phyloP scores from a whole-genome alignment of 2,888 invertebrate species.

The Hyposoter didymator region DNA sequence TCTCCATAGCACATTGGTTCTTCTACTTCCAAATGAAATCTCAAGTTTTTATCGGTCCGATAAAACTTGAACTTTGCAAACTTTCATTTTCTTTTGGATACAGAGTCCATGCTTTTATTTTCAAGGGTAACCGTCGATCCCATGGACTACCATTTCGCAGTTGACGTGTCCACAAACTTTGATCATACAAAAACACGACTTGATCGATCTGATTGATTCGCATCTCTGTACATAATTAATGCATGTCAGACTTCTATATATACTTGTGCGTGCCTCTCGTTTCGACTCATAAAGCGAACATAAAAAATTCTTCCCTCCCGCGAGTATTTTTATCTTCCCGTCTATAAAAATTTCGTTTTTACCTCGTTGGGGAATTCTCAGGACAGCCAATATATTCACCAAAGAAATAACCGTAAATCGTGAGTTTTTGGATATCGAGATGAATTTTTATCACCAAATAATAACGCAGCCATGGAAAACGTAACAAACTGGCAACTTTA shows the following conservation, averaged over 20 bases:
- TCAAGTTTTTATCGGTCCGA: no score
- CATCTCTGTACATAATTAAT: neutral
- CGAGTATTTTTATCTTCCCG: neutral
- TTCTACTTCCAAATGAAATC: neutral
- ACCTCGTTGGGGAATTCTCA: neutral
- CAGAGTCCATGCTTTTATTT: neutral
- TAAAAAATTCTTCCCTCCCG: neutral
- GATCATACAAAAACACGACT: neutral
- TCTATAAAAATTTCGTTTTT: neutral
- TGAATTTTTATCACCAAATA: neutral
- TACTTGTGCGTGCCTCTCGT: neutral
- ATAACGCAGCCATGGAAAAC: neutral
- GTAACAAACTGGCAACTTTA: neutral
- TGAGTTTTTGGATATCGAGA: neutral
- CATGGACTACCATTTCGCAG: neutral
- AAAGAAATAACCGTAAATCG: neutral
- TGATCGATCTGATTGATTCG: slow-evolving; percentile 1
- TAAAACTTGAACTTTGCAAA: neutral
- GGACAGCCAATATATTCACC: neutral
- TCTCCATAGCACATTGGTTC: neutral
- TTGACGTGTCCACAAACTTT: neutral
- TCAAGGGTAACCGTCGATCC: neutral
- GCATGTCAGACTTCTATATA: neutral
- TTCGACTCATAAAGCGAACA: neutral
- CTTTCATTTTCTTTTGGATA: neutral